Evolutionary conservation across 2,113 vertebrate genomes (phyloP), one percentile per base, ranked within the genome.

Genomic region (Spheniscus mendiculus): DNA sequence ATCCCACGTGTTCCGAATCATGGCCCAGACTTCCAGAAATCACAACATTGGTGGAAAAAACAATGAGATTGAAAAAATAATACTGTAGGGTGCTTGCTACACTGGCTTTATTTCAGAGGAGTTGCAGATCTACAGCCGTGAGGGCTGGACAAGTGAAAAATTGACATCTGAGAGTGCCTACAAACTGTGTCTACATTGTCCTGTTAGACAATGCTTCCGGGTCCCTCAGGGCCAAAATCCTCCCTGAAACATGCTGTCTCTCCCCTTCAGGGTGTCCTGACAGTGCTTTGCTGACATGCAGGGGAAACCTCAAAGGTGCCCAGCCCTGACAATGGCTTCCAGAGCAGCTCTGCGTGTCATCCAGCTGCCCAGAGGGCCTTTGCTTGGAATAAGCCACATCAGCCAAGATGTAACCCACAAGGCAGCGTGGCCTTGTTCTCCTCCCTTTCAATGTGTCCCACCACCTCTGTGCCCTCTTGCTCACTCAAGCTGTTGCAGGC

Each of bases 121-220:
- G 67, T 55, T 92, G 89, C 63, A 78, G 63, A 18, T 94, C 86
- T 78, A 49, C 91, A 91, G 83, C 83, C 23, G 16, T 52, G 49
- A 95, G 89, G 83, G 89, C 63, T 87, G 93, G 72, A 83, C 32
- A 58, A 93, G 63, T 63, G 55, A 70, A 89, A 45, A 61, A 38
- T 8, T 21, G 72, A 53, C 95, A 96, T 89, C 69, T 70, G 83
- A 96, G 89, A 15, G 45, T 80, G 92, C 90, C 94, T 94, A 42
- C 95, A 78, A 42, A 38, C 23, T 53, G 67, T 17, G 45, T 58
- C 70, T 47, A 50, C 92, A 97, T 95, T 97, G 96, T 96, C 74
- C 90, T 93, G 44, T 10, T 36, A 93, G 85, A 97, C 92, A 97
- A 97, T 95, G 94, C 90, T 93, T 96, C 95, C 58, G 58, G 86